A percentile compares a stretch with the other conserved stretches of the same genome.
These are phyloP conservation scores for Atherinomorus stipes DNA, from an alignment of 2,113 vertebrate genomes.

Conservation along the genomic window DNA sequence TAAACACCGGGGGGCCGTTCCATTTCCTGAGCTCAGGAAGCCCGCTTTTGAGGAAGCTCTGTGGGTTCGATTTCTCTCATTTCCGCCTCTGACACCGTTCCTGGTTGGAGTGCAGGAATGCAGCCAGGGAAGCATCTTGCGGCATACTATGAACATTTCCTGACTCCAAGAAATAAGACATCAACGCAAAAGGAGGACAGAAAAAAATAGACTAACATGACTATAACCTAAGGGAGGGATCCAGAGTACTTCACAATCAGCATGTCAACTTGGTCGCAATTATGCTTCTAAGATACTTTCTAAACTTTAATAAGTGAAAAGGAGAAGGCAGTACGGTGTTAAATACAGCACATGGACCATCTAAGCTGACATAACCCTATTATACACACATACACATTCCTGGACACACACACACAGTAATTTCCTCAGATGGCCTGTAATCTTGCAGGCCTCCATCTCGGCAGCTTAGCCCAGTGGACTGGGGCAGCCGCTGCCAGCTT, in stretches of 20 bases:
- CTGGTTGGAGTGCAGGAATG: conserved; percentile 77
- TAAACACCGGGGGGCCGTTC: conserved; percentile 63
- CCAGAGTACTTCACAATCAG: conserved; percentile 46
- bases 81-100: conserved; percentile 73
- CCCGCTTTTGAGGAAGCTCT: conserved; percentile 64
- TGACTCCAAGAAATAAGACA: conserved; percentile 51
- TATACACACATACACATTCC: conserved; percentile 74
- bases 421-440: conserved; percentile 80
- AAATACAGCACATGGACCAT: conserved; percentile 74
- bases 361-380: conserved; percentile 81
- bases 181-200: conserved; percentile 22
- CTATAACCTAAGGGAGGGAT: conserved; percentile 26
- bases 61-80: conserved; percentile 77
- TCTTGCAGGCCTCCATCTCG: conserved; percentile 79
- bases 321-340: conserved; percentile 69
- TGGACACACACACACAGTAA: conserved; percentile 72
- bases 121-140: conserved; percentile 45
- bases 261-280: conserved; percentile 59
- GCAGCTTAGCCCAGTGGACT: conserved; percentile 80
- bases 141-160: conserved; percentile 61
- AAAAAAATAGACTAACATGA: conserved; percentile 6
- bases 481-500: conserved; percentile 73
- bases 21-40: conserved; percentile 78
- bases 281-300: conserved; percentile 67
- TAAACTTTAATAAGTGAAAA: conserved; percentile 77